A percentile compares a stretch with the other conserved stretches of the same genome.
These are phyloP conservation scores for Tympanuchus pallidicinctus DNA, from an alignment of 2,113 vertebrate genomes.

Conservation along the genomic window DNA sequence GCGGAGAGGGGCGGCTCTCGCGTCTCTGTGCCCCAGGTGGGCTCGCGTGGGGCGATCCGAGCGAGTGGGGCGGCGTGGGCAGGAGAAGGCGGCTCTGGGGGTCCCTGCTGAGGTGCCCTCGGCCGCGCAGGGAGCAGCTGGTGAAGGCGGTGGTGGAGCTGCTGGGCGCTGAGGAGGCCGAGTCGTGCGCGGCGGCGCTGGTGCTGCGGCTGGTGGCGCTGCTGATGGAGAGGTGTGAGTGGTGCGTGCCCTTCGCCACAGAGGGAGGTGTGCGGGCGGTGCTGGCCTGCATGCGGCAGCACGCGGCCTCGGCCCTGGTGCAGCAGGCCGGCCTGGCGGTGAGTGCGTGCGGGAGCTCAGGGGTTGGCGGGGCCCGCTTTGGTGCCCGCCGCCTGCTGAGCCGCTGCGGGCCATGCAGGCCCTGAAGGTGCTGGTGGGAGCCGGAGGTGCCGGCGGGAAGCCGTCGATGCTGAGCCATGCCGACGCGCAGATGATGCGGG, in stretches of 20 bases:
- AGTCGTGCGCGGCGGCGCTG: constrained; percentile 78
- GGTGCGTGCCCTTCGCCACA: constrained; percentile 89
- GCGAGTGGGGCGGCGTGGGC: accelerated
- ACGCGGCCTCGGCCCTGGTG: constrained; percentile 76
- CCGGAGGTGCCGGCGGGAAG: constrained; percentile 70
- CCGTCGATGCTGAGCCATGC: constrained; percentile 78
- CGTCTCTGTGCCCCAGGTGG: background rate
- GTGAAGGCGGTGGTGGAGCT: constrained; percentile 88
- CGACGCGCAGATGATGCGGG: constrained; percentile 90
- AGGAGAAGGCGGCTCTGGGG: background rate
- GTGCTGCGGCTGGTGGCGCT: constrained; percentile 83
- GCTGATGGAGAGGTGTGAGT: constrained; percentile 86
- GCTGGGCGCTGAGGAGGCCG: constrained; percentile 78
- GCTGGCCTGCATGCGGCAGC: constrained; percentile 89
- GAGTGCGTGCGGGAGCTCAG: constrained; percentile 36
- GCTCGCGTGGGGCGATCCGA: background rate
- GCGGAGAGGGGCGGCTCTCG: background rate
- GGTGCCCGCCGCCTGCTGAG: background rate
- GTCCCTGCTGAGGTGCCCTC: background rate
- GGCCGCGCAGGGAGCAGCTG: constrained; percentile 85
- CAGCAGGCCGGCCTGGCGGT: constrained; percentile 92
- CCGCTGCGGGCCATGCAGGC: constrained; percentile 71
- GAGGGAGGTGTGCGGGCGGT: constrained; percentile 91
- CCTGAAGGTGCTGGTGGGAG: constrained; percentile 90
- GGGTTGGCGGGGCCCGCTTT: background rate